phyloP scores from a whole-genome alignment of 1,140 invertebrate genomes.

The Conus betulinus region DNA sequence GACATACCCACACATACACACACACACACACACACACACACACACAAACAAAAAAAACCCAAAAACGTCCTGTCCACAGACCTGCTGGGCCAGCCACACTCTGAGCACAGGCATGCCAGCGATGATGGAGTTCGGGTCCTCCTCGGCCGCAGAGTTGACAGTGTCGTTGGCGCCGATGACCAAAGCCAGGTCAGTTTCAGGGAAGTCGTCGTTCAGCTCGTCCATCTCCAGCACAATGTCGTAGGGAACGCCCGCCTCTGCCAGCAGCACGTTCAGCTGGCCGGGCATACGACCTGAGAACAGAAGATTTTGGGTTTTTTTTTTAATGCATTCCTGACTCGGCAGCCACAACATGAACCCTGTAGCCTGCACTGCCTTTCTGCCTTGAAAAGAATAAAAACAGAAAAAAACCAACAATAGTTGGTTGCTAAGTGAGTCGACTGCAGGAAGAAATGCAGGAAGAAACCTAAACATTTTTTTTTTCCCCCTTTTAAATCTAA shows the following conservation, averaged over 20 bases:
- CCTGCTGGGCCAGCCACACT: constrained; percentile 91
- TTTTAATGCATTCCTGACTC: background rate
- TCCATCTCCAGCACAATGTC: constrained; percentile 96
- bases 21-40: too few relatives aligned
- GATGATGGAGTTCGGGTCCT: constrained; percentile 93
- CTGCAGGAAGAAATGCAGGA: too few relatives aligned
- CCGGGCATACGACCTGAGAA: constrained; percentile 89
- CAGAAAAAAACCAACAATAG: background rate
- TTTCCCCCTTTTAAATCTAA: too few relatives aligned
- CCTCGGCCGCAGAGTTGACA: constrained; percentile 93
- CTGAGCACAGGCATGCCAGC: constrained; percentile 94
- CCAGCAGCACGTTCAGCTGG: constrained; percentile 93
- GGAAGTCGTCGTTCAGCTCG: constrained; percentile 93
- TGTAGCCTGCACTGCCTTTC: background rate
- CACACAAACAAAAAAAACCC: too few relatives aligned
- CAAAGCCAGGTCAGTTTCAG: constrained; percentile 88
- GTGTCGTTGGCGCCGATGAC: constrained; percentile 96
- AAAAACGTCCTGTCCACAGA: constrained; percentile 60
- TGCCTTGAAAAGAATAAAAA: background rate
- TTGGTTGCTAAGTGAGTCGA: too few relatives aligned
- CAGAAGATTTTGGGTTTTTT: background rate
- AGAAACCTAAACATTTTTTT: too few relatives aligned
- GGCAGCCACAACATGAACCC: background rate
- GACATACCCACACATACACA: too few relatives aligned
- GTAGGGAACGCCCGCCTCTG: constrained; percentile 93